These are phyloP conservation scores for Chanos chanos DNA, from an alignment of 2,797 vertebrate species.

Conservation along the genomic window DNA sequence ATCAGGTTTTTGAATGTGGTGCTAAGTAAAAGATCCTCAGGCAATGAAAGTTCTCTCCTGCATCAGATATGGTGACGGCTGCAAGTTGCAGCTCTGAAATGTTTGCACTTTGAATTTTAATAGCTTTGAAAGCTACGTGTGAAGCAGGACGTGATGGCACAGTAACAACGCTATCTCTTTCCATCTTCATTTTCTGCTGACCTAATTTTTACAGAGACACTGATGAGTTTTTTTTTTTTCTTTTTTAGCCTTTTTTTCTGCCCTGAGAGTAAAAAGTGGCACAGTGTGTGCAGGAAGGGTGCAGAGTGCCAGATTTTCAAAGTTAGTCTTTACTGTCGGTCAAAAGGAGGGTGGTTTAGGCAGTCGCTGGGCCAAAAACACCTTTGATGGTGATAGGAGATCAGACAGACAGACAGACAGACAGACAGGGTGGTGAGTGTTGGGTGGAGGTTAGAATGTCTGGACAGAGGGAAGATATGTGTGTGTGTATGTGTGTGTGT, in stretches of 20 bases:
- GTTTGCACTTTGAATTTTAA: too few relatives aligned
- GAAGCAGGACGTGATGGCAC: too few relatives aligned
- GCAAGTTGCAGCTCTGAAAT: too few relatives aligned
- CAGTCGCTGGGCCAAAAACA: not conserved
- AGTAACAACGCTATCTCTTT: not conserved
- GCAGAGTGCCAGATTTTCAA: too few relatives aligned
- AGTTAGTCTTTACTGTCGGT: too few relatives aligned
- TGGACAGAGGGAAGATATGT: conserved; percentile 10
- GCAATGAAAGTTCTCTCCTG: too few relatives aligned
- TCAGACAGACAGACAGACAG: not conserved
- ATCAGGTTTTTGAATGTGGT: too few relatives aligned
- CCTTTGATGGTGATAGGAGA: not conserved
- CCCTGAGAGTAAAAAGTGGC: not conserved
- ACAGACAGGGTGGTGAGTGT: not conserved
- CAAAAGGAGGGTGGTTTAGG: too few relatives aligned
- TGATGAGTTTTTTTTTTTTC: conserved; percentile 13
- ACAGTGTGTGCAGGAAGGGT: not conserved
- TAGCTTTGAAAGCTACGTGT: too few relatives aligned
- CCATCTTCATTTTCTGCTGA: conserved; percentile 8
- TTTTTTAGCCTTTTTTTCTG: not conserved
- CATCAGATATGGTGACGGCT: too few relatives aligned
- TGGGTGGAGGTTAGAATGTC: not conserved
- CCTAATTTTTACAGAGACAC: conserved; percentile 12
- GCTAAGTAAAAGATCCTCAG: too few relatives aligned
- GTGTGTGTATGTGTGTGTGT: conserved; percentile 15